Percentiles rank a stretch among this genome's conserved stretches.
phyloP scores from a whole-genome alignment of 2,113 vertebrate genomes.

The Gila orcuttii region DNA sequence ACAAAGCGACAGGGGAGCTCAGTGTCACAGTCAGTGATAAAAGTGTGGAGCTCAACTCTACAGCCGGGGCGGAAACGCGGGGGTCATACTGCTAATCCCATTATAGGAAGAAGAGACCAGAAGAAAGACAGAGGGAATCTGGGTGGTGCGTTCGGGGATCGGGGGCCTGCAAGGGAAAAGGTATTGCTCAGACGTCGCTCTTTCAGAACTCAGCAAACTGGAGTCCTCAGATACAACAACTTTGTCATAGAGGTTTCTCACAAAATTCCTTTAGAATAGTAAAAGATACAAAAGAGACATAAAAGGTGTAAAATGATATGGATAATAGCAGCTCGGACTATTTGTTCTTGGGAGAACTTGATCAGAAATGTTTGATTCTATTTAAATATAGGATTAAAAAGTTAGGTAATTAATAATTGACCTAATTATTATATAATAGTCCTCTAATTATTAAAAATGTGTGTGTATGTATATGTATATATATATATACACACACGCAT shows the following conservation, averaged over 20 bases:
- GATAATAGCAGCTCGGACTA: neutral
- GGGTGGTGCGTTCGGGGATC: neutral
- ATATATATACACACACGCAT: no score
- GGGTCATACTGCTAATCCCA: constrained; percentile 87
- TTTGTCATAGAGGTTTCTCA: neutral
- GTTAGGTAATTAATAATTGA: no score
- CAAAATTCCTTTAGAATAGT: neutral
- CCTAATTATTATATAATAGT: no score
- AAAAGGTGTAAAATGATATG: neutral
- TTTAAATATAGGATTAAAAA: no score
- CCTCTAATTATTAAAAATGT: no score
- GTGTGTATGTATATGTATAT: no score
- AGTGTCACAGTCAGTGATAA: constrained; percentile 85
- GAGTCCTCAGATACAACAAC: neutral
- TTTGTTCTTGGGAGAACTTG: neutral
- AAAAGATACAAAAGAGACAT: neutral
- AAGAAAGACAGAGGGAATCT: constrained; percentile 15
- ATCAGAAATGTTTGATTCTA: neutral
- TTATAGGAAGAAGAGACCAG: constrained; percentile 82
- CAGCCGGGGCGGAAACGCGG: constrained; percentile 79
- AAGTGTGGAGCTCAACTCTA: constrained; percentile 86
- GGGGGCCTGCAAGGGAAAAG: neutral
- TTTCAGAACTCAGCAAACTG: neutral
- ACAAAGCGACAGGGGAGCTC: constrained; percentile 82
- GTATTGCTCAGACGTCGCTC: neutral